Conservation (phyloP, 1,140 invertebrate species). For the Platorchestia sp. region DNA sequence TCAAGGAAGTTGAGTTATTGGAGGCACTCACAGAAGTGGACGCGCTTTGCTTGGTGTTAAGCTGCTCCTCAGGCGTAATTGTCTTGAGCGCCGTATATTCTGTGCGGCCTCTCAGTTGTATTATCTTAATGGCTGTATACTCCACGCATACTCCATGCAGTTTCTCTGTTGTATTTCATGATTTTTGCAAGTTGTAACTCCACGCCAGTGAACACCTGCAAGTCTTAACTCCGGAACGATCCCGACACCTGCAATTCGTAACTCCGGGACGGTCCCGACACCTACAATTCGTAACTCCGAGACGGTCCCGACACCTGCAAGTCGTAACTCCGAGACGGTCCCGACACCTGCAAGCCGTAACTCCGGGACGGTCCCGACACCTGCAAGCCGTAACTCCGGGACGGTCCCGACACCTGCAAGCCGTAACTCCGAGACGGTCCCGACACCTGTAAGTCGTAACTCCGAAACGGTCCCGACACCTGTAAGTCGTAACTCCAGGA, state of each 20-base stretch:
- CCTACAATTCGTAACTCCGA: neutral
- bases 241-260: neutral
- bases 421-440: neutral
- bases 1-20: neutral
- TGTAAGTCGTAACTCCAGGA: neutral
- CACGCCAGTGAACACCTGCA: neutral
- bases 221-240: neutral
- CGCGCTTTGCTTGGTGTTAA: neutral
- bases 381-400: neutral
- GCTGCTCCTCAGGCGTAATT: neutral
- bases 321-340: neutral
- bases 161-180: neutral
- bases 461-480: neutral
- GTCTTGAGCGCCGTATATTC: neutral
- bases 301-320: neutral
- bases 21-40: neutral
- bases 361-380: neutral
- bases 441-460: neutral
- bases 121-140: no score
- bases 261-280: no score
- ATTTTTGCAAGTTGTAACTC: no score
- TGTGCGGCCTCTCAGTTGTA: neutral
- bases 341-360: neutral
- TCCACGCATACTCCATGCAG: neutral
- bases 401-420: neutral